These are phyloP conservation scores for Pomacea maculata DNA, from an alignment of 1,140 invertebrate genomes.

Conservation along the genomic window DNA sequence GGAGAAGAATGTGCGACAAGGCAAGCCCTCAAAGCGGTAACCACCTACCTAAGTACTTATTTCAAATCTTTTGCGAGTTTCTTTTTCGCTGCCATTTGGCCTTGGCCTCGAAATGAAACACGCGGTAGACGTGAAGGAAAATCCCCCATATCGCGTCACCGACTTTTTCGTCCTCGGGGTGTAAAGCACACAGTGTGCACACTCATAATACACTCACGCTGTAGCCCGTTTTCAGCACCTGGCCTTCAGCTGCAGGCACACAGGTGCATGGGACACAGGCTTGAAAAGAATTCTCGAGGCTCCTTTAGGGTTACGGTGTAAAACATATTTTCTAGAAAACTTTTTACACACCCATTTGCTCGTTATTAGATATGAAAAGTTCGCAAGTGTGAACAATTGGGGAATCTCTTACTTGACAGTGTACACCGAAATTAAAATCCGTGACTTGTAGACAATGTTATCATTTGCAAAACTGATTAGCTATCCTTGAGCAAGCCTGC, in stretches of 20 bases:
- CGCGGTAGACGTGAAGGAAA: conserved; percentile 21
- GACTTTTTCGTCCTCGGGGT: conserved; percentile 14
- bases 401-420: too few relatives aligned
- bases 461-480: not conserved
- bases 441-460: not conserved
- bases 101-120: conserved; percentile 20
- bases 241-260: conserved; percentile 23
- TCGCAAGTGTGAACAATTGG: too few relatives aligned
- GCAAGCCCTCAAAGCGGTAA: not conserved
- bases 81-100: not conserved
- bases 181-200: conserved; percentile 9
- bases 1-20: not conserved
- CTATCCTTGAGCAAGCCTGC: not conserved
- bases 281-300: conserved; percentile 5
- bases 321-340: too few relatives aligned
- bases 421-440: not conserved
- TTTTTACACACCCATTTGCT: too few relatives aligned
- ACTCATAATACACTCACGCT: not conserved
- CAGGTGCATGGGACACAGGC: conserved; percentile 14
- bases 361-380: not conserved
- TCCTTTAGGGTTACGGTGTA: too few relatives aligned
- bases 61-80: not conserved
- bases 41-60: not conserved
- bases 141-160: conserved; percentile 6
- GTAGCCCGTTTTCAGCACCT: conserved; percentile 20